Conservation (phyloP, 2,113 vertebrate genomes). For the Etia nguti region DNA sequence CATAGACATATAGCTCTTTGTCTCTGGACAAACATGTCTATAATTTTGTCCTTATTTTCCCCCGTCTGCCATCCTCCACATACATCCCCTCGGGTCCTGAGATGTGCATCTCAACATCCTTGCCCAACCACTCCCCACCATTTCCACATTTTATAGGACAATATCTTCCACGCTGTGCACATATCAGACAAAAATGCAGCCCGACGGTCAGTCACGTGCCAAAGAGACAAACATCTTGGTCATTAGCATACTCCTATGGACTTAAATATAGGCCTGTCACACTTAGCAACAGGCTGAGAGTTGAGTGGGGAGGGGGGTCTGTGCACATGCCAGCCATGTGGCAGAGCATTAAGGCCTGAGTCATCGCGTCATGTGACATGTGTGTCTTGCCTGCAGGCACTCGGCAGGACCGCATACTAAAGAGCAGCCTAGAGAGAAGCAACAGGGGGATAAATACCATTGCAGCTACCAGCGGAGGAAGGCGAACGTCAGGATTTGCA, state of each 20-base stretch:
- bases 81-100: background rate
- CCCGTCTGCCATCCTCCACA: background rate
- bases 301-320: background rate
- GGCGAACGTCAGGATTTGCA: constrained; percentile 2
- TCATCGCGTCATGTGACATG: constrained; percentile 54
- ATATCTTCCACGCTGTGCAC: constrained; percentile 39
- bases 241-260: background rate
- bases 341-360: constrained; percentile 59
- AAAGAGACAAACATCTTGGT: constrained; percentile 20
- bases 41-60: background rate
- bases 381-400: constrained; percentile 41
- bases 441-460: constrained; percentile 31
- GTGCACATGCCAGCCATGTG: constrained; percentile 51
- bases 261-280: background rate
- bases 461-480: constrained; percentile 25
- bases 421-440: constrained; percentile 33
- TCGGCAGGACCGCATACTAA: constrained; percentile 24
- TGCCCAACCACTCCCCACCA: background rate
- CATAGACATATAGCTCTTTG: background rate
- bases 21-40: background rate
- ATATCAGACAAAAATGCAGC: constrained; percentile 53
- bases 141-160: constrained; percentile 32
- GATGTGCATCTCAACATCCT: constrained; percentile 1
- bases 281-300: constrained; percentile 17
- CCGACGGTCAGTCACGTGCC: constrained; percentile 9